These are phyloP conservation scores for Parnassius apollo DNA, from an alignment of 2,888 invertebrate species.

Conservation along the genomic window DNA sequence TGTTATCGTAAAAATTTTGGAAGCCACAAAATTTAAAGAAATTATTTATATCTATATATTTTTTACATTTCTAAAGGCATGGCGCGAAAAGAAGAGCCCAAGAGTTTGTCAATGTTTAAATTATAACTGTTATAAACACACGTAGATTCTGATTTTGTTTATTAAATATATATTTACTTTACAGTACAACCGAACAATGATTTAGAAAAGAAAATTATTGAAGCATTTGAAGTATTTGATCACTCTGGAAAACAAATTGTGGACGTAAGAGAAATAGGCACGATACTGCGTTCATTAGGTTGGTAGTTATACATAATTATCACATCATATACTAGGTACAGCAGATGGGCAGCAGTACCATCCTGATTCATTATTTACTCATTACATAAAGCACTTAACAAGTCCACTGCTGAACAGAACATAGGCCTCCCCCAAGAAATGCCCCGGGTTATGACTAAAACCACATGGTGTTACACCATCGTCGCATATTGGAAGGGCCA, in stretches of 20 bases:
- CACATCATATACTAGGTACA: too few species aligned
- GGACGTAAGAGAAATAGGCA: slow-evolving; percentile 95
- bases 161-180: slow-evolving; percentile 30
- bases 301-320: background rate
- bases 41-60: too few species aligned
- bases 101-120: slow-evolving; percentile 42
- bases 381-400: too few species aligned
- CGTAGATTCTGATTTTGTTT: background rate
- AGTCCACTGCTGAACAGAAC: too few species aligned
- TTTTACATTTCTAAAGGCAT: slow-evolving; percentile 42
- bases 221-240: slow-evolving; percentile 95
- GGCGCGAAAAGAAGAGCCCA: slow-evolving; percentile 64
- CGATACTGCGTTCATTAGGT: slow-evolving; percentile 92
- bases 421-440: too few species aligned
- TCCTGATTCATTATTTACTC: too few species aligned
- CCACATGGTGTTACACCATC: too few species aligned
- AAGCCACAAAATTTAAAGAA: too few species aligned
- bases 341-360: too few species aligned
- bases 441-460: too few species aligned
- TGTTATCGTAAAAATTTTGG: background rate
- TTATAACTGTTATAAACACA: background rate
- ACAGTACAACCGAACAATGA: slow-evolving; percentile 83
- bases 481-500: too few species aligned
- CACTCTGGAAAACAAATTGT: slow-evolving; percentile 93
- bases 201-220: slow-evolving; percentile 89